Conservation (phyloP, 1,140 invertebrate species). For the Papilio dardanus region DNA sequence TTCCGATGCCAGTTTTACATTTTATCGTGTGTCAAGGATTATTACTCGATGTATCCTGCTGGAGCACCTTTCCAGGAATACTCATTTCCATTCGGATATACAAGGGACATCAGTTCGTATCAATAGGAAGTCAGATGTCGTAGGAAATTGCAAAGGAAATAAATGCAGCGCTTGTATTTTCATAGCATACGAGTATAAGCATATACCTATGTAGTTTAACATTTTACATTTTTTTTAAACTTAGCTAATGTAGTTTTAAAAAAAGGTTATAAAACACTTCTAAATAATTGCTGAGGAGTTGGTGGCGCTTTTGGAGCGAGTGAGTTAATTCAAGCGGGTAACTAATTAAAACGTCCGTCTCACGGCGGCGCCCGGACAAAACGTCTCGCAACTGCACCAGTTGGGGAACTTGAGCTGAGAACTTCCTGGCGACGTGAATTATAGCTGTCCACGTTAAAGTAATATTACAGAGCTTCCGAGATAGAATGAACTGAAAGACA, state of each 20-base stretch:
- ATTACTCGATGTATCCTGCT: background rate
- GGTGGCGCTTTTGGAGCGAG: background rate
- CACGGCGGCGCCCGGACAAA: conserved; percentile 36
- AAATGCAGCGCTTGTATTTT: background rate
- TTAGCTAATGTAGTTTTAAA: too few relatives aligned
- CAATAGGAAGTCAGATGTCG: background rate
- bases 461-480: background rate
- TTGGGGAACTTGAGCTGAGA: conserved; percentile 15
- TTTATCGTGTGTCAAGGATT: background rate
- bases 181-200: background rate
- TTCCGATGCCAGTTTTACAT: background rate
- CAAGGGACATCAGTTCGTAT: background rate
- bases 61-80: background rate
- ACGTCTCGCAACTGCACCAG: conserved; percentile 25
- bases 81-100: background rate
- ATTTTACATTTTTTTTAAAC: too few relatives aligned
- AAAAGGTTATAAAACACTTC: background rate
- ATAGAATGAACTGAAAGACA: background rate
- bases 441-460: conserved; percentile 6
- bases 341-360: conserved; percentile 51
- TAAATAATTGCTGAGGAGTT: background rate
- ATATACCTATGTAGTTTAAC: too few relatives aligned
- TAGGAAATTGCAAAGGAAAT: conserved; percentile 20
- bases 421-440: conserved; percentile 27
- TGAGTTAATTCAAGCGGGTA: conserved; percentile 46